Conservation (phyloP, 2,888 invertebrate species). For the Drosophila neutralis region DNA sequence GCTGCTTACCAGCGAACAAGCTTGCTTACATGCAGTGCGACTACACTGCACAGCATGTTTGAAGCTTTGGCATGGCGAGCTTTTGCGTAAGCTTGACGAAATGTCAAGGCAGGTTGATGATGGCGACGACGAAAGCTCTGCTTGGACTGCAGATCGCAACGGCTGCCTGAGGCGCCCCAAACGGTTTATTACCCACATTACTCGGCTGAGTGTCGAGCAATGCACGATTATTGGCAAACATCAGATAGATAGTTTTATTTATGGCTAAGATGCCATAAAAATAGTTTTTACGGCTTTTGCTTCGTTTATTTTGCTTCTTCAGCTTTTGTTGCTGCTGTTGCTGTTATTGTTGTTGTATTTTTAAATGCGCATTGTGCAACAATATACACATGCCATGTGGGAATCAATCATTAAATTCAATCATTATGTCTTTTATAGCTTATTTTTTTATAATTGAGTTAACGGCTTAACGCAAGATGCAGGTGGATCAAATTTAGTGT, state of each 20-base stretch:
- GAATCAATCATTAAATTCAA: conserved; percentile 41
- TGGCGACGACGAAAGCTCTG: conserved; percentile 46
- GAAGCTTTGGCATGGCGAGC: conserved; percentile 19
- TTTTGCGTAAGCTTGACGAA: conserved; percentile 47
- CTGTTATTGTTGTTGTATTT: neutral
- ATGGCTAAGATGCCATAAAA: conserved; percentile 52
- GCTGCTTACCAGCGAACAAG: conserved; percentile 41
- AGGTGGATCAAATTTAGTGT: neutral
- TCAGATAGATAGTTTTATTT: conserved; percentile 34
- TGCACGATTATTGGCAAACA: conserved; percentile 50
- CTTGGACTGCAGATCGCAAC: conserved; percentile 16
- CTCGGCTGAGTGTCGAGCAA: conserved; percentile 70
- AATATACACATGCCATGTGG: conserved; percentile 21
- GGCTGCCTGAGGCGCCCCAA: conserved; percentile 28
- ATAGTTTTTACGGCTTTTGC: conserved; percentile 35
- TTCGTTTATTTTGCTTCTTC: conserved; percentile 10
- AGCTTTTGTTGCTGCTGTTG: neutral
- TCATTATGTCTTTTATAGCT: conserved; percentile 22
- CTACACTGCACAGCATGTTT: conserved; percentile 46
- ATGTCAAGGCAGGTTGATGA: conserved; percentile 48
- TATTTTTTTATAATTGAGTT: conserved; percentile 38
- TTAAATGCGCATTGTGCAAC: conserved; percentile 51
- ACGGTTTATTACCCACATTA: conserved; percentile 63
- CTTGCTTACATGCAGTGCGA: neutral
- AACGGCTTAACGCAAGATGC: conserved; percentile 13